Evolutionary conservation across 2,888 invertebrate species (phyloP).

Genomic region (Pachliopta kotzebuea): DNA sequence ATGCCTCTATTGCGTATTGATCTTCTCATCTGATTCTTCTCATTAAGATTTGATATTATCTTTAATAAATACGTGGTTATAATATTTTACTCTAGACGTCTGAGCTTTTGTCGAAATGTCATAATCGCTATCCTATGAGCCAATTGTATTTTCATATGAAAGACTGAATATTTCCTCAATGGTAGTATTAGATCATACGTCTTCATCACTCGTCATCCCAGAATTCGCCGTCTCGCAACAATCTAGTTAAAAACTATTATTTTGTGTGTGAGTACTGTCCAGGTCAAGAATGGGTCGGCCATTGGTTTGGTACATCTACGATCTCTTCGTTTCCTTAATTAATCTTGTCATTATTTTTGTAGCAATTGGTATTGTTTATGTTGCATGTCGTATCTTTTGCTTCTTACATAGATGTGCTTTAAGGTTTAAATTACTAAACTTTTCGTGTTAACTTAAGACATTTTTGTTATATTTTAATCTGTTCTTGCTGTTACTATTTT

Average conservation of each 20-base stretch:
- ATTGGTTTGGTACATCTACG: background rate
- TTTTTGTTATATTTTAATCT: background rate
- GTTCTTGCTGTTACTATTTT: background rate
- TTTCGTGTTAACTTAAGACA: background rate
- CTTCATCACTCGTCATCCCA: background rate
- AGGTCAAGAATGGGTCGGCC: background rate
- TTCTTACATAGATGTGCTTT: conserved; percentile 1
- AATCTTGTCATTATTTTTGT: background rate
- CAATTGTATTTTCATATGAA: background rate
- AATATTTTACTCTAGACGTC: background rate
- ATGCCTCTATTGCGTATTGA: background rate
- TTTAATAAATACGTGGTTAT: background rate
- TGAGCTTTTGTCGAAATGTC: background rate
- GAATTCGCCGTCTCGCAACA: background rate
- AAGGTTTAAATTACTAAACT: background rate
- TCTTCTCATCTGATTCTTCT: background rate
- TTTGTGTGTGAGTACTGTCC: background rate
- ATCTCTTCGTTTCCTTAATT: background rate
- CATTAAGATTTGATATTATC: background rate
- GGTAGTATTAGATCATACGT: no score
- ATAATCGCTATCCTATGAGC: background rate
- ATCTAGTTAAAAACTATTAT: background rate
- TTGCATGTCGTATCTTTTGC: background rate
- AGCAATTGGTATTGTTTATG: background rate
- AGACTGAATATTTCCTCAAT: background rate